phyloP scores from a whole-genome alignment of 1,140 invertebrate genomes.

The Drosophila sucinea region DNA sequence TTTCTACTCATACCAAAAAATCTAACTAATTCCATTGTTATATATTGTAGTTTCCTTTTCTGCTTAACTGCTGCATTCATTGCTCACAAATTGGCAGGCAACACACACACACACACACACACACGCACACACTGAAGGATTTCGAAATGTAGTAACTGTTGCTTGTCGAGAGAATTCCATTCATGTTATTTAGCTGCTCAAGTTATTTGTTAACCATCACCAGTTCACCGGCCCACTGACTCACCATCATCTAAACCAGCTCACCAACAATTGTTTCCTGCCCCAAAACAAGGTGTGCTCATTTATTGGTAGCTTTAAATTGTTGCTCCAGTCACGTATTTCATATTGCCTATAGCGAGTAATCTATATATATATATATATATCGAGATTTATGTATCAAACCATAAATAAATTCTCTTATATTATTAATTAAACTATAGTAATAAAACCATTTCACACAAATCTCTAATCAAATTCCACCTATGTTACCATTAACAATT shows the following conservation, averaged over 20 bases:
- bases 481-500: not conserved
- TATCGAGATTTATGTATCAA: slow-evolving; percentile 4
- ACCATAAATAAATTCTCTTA: slow-evolving; percentile 6
- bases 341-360: slow-evolving; percentile 1
- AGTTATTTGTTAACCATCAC: slow-evolving; percentile 39
- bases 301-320: slow-evolving; percentile 3
- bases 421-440: slow-evolving; percentile 8
- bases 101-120: slow-evolving; percentile 2
- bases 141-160: slow-evolving; percentile 51
- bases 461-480: not conserved
- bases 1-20: slow-evolving; percentile 35
- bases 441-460: not conserved
- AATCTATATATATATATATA: not conserved
- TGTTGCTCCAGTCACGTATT: slow-evolving; percentile 10
- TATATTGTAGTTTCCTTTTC: slow-evolving; percentile 73
- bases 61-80: slow-evolving; percentile 71
- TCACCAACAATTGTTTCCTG: not conserved
- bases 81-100: slow-evolving; percentile 71
- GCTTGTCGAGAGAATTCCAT: slow-evolving; percentile 28
- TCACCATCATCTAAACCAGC: no score
- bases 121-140: slow-evolving; percentile 29
- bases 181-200: slow-evolving; percentile 10
- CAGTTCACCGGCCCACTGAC: not conserved
- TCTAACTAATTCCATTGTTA: slow-evolving; percentile 76
- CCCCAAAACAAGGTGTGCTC: slow-evolving; percentile 1